Base-by-base conservation (phyloP, 2,113 vertebrate species). In the Psettodes erumei region DNA sequence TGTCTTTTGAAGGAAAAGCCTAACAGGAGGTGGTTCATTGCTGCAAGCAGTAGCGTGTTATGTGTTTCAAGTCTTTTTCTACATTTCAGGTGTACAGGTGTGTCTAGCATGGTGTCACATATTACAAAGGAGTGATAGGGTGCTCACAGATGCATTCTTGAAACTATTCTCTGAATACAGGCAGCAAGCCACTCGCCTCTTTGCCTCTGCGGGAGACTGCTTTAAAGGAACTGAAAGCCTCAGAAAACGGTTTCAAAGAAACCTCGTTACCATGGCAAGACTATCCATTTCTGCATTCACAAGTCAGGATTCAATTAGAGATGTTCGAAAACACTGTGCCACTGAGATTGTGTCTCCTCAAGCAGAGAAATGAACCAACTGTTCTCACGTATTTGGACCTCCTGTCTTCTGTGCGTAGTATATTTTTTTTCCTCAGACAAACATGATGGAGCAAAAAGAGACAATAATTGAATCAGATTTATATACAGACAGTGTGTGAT, bases 91-190 rank as follows among this genome's bases (percentile, higher is more conserved):
- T 81, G 32, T 38, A 84, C 51, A 67, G 61, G 75, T 84, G 67
- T 73, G 55, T 83, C 56, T 59, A 76, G 87, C 80, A 77, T 71
- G 77, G 71, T 86, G 81, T 67, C 30, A 54, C 55, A 19, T 70
- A 84, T 90, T 88, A 88, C 89, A 92, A 88, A 85, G 82, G 60
- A 92, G 76, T 86, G 86, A 94, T 91, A 94, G 92, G 90, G 91
- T 93, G 92, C 87, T 88, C 84, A 75, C 73, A 68, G 75, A 86
- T 59, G 38, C 75, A 77, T 59, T 56, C 27, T 74, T 67, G 13
- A 77, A 51, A 74, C 77, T 71, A 30, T 79, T 68, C 35, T 70
- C 59, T 73, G 47, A 73, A 48, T 79, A 61, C 21, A 64, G 65
- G 62, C 62, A 71, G 82, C 61, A 71, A 62, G 71, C 56, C 25